Base-by-base conservation (phyloP, 2,113 vertebrate species). In the Pogona vitticeps region DNA sequence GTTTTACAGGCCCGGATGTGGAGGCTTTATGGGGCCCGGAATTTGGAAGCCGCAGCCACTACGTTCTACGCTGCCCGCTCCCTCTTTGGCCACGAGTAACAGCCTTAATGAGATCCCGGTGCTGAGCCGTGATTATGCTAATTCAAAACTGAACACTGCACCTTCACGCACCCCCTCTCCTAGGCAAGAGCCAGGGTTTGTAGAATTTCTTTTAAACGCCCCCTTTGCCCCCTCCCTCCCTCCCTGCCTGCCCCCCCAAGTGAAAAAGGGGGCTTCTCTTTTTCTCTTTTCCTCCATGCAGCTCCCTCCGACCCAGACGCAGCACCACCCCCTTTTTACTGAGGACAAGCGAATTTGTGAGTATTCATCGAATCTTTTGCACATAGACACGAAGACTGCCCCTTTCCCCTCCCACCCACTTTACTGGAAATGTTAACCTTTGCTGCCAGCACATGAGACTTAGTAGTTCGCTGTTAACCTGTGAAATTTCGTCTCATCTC, bases 131-230 rank as follows among this genome's bases (percentile, higher is more conserved):
- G 18, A 73, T 86, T 73, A 72, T 21, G 20, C 70, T 72, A 90
- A 92, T 88, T 52, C 65, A 78, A 79, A 90, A 77, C 83, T 61
- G 61, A 86, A 84, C 2, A 46, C 1, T 21, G 4, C 79, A 0
- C 73, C 0, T 38, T 13, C 17, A 18, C 83, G 68, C 84, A 75
- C 67, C 89, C 83, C 33, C 65, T n/a, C 80, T 0, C 9, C 78
- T 31, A 68, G 61, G 65, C 75, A 42, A 38, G 87, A 58, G 0
- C 76, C 36, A 87, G 61, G 76, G 80, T 86, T 84, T 85, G 83
- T 23, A 85, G 76, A 61, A 79, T 1, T n/a, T 13, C 18, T 84
- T 88, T 83, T 42, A 89, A 90, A 89, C 46, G 84, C 86, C 63
- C 33, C 83, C 73, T 56, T 56, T 42, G 2, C 21, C 70, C 42